These are phyloP conservation scores for Drosophila pectinifera DNA, from an alignment of 1,140 invertebrate species.

Conservation along the genomic window DNA sequence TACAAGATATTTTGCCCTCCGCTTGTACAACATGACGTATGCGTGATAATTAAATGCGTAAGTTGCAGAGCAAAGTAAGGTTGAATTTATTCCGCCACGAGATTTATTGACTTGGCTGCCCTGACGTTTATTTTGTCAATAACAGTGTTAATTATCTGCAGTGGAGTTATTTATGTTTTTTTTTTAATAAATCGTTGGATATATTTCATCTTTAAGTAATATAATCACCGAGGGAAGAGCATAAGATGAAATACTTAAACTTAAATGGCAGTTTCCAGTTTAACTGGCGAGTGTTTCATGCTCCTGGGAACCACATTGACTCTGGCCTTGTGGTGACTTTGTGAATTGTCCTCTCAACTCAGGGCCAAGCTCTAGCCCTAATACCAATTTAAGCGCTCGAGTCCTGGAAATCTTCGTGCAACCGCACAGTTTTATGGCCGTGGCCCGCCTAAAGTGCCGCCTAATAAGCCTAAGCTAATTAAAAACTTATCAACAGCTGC, in stretches of 20 bases:
- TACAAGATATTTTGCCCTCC: conserved; percentile 9
- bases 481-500: conserved; percentile 80
- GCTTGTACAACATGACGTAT: conserved; percentile 20
- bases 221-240: background rate
- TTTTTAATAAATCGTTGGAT: background rate
- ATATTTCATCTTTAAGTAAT: background rate
- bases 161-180: background rate
- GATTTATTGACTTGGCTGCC: conserved; percentile 9
- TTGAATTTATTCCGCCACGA: background rate
- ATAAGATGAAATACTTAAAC: too few relatives aligned
- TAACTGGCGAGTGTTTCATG: background rate
- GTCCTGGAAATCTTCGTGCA: conserved; percentile 3
- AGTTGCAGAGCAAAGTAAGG: background rate
- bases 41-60: conserved; percentile 17
- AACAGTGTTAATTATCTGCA: background rate
- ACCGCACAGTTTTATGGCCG: conserved; percentile 31
- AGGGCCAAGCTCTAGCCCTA: conserved; percentile 1
- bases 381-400: conserved; percentile 10
- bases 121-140: conserved; percentile 6
- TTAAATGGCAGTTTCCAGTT: background rate
- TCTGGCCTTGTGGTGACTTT: background rate
- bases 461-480: conserved; percentile 77
- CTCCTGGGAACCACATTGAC: too few relatives aligned
- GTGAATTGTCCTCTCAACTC: background rate
- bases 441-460: conserved; percentile 55